Evolutionary conservation across 2,888 invertebrate genomes (phyloP).

Genomic region (Liopterus haemorrhoidalis): DNA sequence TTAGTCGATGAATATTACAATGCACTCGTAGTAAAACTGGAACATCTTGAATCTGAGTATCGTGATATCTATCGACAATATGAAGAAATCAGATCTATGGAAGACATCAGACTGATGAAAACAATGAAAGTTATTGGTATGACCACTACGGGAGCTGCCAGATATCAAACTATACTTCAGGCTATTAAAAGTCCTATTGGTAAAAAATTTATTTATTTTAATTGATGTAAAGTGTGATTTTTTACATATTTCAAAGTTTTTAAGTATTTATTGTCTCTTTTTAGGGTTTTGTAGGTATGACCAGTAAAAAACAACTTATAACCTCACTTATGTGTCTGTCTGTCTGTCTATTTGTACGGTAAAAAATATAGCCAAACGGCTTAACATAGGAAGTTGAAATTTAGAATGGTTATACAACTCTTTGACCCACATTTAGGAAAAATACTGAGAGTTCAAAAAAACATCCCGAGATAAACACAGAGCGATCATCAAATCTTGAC

Average conservation of each 20-base stretch:
- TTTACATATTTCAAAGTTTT: neutral
- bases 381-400: too few species aligned
- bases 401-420: too few species aligned
- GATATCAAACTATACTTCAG: conserved; percentile 56
- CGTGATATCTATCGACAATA: conserved; percentile 41
- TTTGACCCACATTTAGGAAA: too few species aligned
- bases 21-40: conserved; percentile 29
- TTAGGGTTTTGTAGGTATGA: neutral
- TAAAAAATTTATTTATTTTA: conserved; percentile 38
- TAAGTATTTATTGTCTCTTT: neutral
- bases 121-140: conserved; percentile 60
- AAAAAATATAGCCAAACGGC: too few species aligned
- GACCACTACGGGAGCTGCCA: conserved; percentile 73
- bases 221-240: neutral
- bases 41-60: conserved; percentile 31
- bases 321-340: too few species aligned
- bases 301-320: too few species aligned
- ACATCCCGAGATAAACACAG: too few species aligned
- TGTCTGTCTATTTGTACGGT: too few species aligned
- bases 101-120: conserved; percentile 53
- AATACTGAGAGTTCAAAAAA: too few species aligned
- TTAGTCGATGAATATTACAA: conserved; percentile 35
- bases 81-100: conserved; percentile 51
- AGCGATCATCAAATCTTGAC: too few species aligned
- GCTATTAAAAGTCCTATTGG: conserved; percentile 59